Evolutionary conservation across 2,888 invertebrate species (phyloP).

Genomic region (Eristalinus sepulchralis): DNA sequence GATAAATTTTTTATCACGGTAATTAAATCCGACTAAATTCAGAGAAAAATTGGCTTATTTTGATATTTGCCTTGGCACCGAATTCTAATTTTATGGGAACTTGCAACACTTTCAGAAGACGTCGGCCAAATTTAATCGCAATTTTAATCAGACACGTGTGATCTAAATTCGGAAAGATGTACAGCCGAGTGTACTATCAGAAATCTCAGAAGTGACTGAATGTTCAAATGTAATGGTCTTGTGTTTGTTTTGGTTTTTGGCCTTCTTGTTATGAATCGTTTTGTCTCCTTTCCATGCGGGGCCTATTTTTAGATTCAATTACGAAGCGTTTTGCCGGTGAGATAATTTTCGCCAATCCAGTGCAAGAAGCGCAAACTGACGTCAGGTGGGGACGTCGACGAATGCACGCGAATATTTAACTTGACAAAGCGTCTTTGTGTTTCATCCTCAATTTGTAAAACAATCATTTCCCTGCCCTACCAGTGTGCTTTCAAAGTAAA

Average conservation of each 20-base stretch:
- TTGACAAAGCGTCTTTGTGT: not conserved
- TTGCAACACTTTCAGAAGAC: not conserved
- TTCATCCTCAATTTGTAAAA: not conserved
- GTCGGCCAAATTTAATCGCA: not conserved
- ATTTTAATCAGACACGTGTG: not conserved
- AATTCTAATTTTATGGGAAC: not conserved
- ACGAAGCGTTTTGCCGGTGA: conserved; percentile 1
- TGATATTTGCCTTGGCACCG: conserved; percentile 32
- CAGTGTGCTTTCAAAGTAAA: too few species aligned
- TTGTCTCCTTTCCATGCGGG: conserved; percentile 13
- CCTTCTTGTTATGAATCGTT: not conserved
- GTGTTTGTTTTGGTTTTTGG: too few species aligned
- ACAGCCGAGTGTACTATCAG: not conserved
- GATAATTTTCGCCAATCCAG: not conserved
- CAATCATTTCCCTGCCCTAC: not conserved
- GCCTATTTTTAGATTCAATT: conserved; percentile 28
- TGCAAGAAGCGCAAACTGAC: not conserved
- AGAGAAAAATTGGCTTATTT: conserved; percentile 16
- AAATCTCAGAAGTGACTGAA: not conserved
- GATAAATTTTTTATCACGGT: too few species aligned
- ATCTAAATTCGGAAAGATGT: not conserved
- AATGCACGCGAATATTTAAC: not conserved
- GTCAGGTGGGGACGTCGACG: not conserved
- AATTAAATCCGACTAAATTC: not conserved
- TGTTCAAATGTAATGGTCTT: conserved; percentile 5